phyloP scores from a whole-genome alignment of 1,140 invertebrate genomes.

The Scaptomyza pallida region DNA sequence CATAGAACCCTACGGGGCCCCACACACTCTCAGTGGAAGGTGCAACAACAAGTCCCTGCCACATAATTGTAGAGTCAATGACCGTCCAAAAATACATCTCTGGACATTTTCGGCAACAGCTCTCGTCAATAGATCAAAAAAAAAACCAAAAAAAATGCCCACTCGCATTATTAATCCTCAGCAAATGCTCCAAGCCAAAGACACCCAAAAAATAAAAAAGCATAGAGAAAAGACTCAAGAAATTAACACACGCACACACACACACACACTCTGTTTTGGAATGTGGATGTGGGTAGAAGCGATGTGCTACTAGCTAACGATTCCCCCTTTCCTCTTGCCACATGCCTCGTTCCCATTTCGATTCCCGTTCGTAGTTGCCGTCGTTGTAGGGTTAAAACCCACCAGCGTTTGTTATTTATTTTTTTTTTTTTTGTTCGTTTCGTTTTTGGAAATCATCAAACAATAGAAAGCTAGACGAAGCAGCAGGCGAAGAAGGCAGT shows the following conservation, averaged over 20 bases:
- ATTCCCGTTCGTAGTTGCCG: conserved; percentile 27
- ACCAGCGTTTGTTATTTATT: conserved; percentile 53
- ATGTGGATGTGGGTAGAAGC: conserved; percentile 55
- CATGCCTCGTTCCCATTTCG: conserved; percentile 11
- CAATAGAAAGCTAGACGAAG: conserved; percentile 80
- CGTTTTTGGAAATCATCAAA: conserved; percentile 77
- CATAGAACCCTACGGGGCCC: conserved; percentile 53
- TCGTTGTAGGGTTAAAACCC: conserved; percentile 75
- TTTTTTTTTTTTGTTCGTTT: conserved; percentile 24
- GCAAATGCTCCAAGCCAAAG: conserved; percentile 19
- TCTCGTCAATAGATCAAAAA: conserved; percentile 57
- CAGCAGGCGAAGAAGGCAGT: conserved; percentile 67
- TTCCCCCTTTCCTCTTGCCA: conserved; percentile 26
- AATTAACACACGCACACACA: conserved; percentile 31
- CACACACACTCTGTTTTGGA: conserved; percentile 42
- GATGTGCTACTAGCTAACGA: conserved; percentile 26
- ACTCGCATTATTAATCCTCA: conserved; percentile 77
- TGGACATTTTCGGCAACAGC: conserved; percentile 76
- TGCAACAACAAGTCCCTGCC: conserved; percentile 23
- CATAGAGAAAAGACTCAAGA: conserved; percentile 19
- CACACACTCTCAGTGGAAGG: conserved; percentile 16
- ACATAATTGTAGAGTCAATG: conserved; percentile 64
- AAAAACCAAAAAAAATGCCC: conserved; percentile 7
- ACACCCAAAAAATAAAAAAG: background rate
- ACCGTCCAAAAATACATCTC: conserved; percentile 58